Base-by-base conservation (phyloP, 2,888 invertebrate species). In the Leptopterna dolabrata region DNA sequence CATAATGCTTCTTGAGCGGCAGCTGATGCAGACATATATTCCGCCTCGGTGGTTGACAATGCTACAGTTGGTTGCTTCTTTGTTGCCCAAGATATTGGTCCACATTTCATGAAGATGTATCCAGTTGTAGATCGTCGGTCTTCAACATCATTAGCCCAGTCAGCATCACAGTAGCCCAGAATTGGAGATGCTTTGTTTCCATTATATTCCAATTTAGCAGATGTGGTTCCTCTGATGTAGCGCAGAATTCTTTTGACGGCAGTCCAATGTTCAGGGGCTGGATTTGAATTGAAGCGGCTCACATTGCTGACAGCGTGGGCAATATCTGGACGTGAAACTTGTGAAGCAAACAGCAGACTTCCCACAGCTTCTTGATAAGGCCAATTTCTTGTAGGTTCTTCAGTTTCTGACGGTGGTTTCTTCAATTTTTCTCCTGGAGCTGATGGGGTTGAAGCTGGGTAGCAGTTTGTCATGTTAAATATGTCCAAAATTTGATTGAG, bases 1-100 rank as follows among this genome's bases (percentile, higher is more conserved):
- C 47, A 80, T 13, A 80, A n/a, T 9, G 81, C 81, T 29, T 80
- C 81, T 30, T 80, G 43, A 36, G 47, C 51, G 16, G 81, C 47
- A 27, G 14, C 47, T 14, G 43, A 45, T 36, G 36, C 16, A 24
- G 45, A 45, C 47, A 80, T 47, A 47, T 80, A 80, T 45, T 80
- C 81, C 11, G 81, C 81, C 51, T 80, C 81, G 9, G 76, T 76
- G 11, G 76, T 16, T n/a, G 76, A 76, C 30, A 30, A 27, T 27
- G 76, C 29, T 14, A 76, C 16, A 29, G 27, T 24, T 24, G 27
- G 43, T 16, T 80, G 81, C 16, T 47, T 43, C 13, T 51, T 45
- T 14, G n/a, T 45, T 13, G 13, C 14, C 81, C 81, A 80, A 16
- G 81, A 80, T 11, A 80, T 47, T 19, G 81, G 41, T 24, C 27